Evolutionary conservation across 2,113 vertebrate genomes (phyloP).

Genomic region (Cygnus buccinator): DNA sequence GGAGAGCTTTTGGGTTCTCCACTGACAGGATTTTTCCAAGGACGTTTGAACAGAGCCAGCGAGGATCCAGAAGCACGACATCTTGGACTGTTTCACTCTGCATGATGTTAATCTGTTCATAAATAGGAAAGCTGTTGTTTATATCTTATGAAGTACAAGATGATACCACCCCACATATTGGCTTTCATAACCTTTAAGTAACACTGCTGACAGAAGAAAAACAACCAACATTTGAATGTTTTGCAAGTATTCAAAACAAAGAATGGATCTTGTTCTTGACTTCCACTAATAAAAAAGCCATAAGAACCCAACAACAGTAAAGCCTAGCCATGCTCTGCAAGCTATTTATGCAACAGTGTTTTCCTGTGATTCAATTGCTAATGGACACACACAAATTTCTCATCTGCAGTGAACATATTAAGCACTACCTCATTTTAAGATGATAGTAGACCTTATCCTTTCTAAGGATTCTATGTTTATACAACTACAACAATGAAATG

Average conservation of each 20-base stretch:
- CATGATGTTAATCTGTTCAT: conserved; percentile 95
- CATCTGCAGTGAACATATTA: not conserved
- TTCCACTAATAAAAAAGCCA: not conserved
- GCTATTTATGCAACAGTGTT: not conserved
- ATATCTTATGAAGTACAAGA: not conserved
- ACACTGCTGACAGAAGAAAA: not conserved
- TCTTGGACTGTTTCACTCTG: conserved; percentile 99
- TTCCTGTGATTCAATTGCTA: not conserved
- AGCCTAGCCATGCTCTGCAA: not conserved
- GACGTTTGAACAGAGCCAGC: conserved; percentile 92
- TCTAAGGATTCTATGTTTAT: not conserved
- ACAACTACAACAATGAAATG: not conserved
- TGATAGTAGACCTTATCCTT: not conserved
- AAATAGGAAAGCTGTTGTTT: conserved; percentile 27
- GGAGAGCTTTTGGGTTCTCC: conserved; percentile 94
- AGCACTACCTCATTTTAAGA: not conserved
- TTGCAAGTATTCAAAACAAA: not conserved
- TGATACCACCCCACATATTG: fast-evolving
- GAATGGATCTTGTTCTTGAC: not conserved
- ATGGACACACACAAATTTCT: not conserved
- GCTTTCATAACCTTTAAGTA: not conserved
- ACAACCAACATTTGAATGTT: not conserved
- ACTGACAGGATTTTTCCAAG: conserved; percentile 91
- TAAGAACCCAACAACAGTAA: not conserved
- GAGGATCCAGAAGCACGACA: conserved; percentile 95